phyloP scores from a whole-genome alignment of 2,113 vertebrate genomes.

The Siphamia tubifer region DNA sequence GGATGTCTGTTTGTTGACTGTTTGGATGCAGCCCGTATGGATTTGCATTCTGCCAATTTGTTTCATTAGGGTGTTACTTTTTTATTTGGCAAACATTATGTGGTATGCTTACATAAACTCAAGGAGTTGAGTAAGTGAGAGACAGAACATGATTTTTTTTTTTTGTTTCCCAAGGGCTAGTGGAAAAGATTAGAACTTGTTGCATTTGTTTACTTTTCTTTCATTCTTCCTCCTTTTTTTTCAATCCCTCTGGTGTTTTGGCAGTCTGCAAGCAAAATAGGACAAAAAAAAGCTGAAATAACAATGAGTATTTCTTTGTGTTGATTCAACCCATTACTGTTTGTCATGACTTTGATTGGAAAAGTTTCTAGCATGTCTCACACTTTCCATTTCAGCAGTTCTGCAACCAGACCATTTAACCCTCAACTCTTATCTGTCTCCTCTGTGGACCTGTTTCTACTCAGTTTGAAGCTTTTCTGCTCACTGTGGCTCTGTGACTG shows the following conservation, averaged over 20 bases:
- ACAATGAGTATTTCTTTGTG: conserved; percentile 46
- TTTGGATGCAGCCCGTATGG: conserved; percentile 44
- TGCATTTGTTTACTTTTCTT: conserved; percentile 29
- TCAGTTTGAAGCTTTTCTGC: conserved; percentile 13
- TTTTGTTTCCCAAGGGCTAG: background rate
- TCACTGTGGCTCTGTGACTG: conserved; percentile 11
- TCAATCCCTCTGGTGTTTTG: conserved; percentile 4
- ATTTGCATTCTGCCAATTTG: background rate
- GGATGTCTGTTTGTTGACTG: conserved; percentile 19
- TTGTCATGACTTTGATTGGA: conserved; percentile 35
- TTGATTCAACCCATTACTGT: conserved; percentile 42
- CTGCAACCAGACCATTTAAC: conserved; percentile 7
- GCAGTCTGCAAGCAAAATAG: conserved; percentile 6
- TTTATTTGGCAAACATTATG: background rate
- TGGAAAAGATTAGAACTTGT: conserved; percentile 46
- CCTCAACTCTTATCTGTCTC: conserved; percentile 58
- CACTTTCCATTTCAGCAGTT: conserved; percentile 37
- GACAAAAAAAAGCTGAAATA: conserved; percentile 22
- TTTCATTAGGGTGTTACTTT: background rate
- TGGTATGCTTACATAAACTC: background rate
- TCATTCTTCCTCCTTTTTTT: background rate
- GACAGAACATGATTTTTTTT: background rate
- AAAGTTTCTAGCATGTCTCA: conserved; percentile 14
- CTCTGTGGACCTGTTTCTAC: conserved; percentile 25
- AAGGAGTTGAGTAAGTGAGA: background rate